Conservation (phyloP, 2,888 invertebrate genomes). For the Oligia strigilis region DNA sequence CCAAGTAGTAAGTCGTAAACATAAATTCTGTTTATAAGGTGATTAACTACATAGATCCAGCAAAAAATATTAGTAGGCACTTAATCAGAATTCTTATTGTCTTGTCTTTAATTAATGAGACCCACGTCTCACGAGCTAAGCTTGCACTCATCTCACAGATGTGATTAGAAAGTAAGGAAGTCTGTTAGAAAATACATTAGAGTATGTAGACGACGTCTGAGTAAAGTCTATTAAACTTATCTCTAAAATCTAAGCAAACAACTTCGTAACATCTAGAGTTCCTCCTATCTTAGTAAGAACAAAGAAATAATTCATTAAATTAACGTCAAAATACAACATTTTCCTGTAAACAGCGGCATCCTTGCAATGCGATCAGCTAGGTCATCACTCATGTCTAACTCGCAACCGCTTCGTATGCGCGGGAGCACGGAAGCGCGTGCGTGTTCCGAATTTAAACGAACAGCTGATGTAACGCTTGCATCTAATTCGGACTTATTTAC, state of each 20-base stretch:
- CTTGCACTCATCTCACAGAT: constrained; percentile 38
- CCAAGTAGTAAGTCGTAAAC: background rate
- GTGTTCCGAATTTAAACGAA: constrained; percentile 69
- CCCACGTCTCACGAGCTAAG: constrained; percentile 29
- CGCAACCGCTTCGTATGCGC: constrained; percentile 75
- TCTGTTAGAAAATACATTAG: constrained; percentile 16
- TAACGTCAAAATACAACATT: constrained; percentile 36
- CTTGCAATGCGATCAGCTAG: constrained; percentile 69
- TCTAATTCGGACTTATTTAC: constrained; percentile 62
- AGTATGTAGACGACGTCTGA: constrained; percentile 7
- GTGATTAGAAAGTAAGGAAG: constrained; percentile 54
- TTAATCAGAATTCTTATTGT: constrained; percentile 33
- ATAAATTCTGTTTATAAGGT: constrained; percentile 7
- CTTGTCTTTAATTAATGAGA: constrained; percentile 39
- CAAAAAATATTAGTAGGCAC: constrained; percentile 30
- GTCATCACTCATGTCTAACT: constrained; percentile 72
- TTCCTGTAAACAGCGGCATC: constrained; percentile 53
- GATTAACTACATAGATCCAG: constrained; percentile 13
- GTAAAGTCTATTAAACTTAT: constrained; percentile 7
- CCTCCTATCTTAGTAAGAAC: constrained; percentile 19
- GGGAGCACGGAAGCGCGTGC: constrained; percentile 73
- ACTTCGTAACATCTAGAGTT: constrained; percentile 20
- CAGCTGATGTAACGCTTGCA: constrained; percentile 74
- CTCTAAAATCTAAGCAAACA: constrained; percentile 26
- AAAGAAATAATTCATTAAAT: constrained; percentile 36